These are phyloP conservation scores for Eciton burchellii DNA, from an alignment of 1,140 invertebrate species.

Conservation along the genomic window DNA sequence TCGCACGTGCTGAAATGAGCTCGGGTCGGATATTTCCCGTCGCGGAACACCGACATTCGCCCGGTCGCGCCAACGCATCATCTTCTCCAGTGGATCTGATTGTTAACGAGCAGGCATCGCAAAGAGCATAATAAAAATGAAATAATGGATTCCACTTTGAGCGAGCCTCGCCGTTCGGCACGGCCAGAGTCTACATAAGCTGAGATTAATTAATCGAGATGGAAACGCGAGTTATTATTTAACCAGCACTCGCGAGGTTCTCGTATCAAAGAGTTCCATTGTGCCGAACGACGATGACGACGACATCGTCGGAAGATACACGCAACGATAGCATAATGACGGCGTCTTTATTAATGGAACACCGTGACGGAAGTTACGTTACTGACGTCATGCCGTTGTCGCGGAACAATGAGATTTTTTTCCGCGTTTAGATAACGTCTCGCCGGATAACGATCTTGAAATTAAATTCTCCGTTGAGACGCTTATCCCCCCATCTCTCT, in stretches of 20 bases:
- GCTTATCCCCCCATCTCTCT: not conserved
- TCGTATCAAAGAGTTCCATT: not conserved
- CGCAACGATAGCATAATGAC: not conserved
- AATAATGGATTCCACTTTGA: not conserved
- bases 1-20: constrained; percentile 47
- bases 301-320: not conserved
- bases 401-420: constrained; percentile 44
- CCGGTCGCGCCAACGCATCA: not conserved
- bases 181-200: not conserved
- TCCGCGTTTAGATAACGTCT: constrained; percentile 11
- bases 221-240: constrained; percentile 5
- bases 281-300: not conserved
- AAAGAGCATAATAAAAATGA: not conserved
- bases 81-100: too few species aligned
- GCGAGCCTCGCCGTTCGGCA: not conserved
- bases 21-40: not conserved
- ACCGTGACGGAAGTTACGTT: not conserved
- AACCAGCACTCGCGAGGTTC: not conserved
- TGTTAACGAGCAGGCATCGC: too few species aligned
- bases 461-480: constrained; percentile 51
- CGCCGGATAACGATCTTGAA: constrained; percentile 52
- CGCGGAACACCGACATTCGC: not conserved
- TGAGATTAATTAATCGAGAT: not conserved
- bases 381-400: not conserved
- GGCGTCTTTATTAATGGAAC: not conserved